Evolutionary conservation across 2,888 invertebrate species (phyloP), one percentile per base, ranked within the genome.

Genomic region (Gasteruption jaculator): DNA sequence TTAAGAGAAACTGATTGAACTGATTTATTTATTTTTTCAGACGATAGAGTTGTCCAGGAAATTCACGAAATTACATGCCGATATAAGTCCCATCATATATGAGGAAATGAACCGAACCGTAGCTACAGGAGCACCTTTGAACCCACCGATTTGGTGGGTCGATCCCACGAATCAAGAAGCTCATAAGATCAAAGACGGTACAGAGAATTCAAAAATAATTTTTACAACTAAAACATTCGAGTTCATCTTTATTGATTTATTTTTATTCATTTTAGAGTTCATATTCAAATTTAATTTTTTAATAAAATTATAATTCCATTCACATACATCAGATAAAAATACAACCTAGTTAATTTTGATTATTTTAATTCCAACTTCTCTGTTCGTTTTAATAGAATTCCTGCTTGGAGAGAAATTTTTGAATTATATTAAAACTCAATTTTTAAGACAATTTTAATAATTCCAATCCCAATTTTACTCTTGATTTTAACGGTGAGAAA

Each of bases 81-180:
- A 72, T 7, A 80, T 81, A 53, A 74, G 82, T 0, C 76, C 79
- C 1, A 71, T 76, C 25, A 82, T 90, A 41, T 73, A 79, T 50
- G 68, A 73, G 3, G 79, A 81, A 0, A 85, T 85, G 76, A 59
- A 78, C 35, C 69, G 75, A 4, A 75, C 82, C 0, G 76, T 81
- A 0, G 51, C 57, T 2, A 73, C 76, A 2, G 88, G 87, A 8
- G 74, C 76, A 2, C 90, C 88, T 0, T 80, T 89, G 8, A 87
- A 88, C 70, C 75, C 84, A 3, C 91, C 91, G 0, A 75, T 91
- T 24, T 92, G 91, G 91, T 91, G 90, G 90, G 61, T 84, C 0
- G 85, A 81, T 53, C 88, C 90, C 0, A 65, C 61, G 0, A 84
- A 90, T 57, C 57, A 64, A 16, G 74, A 74, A 12, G 83, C 88